Conservation (phyloP, 2,888 invertebrate genomes). For the Tubulanus polymorphus region DNA sequence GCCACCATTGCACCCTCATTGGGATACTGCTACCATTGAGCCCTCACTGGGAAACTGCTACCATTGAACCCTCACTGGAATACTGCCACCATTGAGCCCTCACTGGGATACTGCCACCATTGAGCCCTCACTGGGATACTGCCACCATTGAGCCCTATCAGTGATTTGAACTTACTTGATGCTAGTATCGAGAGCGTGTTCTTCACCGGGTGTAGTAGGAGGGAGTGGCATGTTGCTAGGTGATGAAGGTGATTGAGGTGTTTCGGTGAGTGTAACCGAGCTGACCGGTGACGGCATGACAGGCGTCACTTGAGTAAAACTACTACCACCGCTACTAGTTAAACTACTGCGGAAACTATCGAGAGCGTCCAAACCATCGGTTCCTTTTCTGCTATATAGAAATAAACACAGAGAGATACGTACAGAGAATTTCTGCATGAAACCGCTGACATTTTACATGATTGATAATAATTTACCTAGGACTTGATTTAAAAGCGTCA, state of each 20-base stretch:
- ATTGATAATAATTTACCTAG: conserved; percentile 29
- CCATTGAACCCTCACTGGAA: too few relatives aligned
- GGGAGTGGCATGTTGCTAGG: conserved; percentile 31
- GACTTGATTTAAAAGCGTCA: conserved; percentile 67
- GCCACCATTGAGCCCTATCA: too few relatives aligned
- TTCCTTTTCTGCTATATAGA: neutral
- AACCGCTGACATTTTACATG: too few relatives aligned
- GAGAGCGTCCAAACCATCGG: neutral
- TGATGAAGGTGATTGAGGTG: conserved; percentile 17
- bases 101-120: too few relatives aligned
- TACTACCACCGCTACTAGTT: conserved; percentile 38
- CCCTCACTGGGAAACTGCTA: too few relatives aligned
- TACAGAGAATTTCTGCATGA: neutral
- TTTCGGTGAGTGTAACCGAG: conserved; percentile 30
- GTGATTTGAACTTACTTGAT: too few relatives aligned
- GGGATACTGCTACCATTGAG: too few relatives aligned
- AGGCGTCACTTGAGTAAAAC: conserved; percentile 40
- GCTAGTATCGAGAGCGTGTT: too few relatives aligned
- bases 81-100: too few relatives aligned
- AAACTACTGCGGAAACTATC: conserved; percentile 1
- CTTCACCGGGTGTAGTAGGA: conserved; percentile 29
- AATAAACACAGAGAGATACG: neutral
- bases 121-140: too few relatives aligned
- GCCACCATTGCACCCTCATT: too few relatives aligned
- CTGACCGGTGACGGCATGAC: conserved; percentile 30